A percentile compares a stretch with the other conserved stretches of the same genome.
Evolutionary conservation across 1,140 invertebrate genomes (phyloP).

Genomic region (Trichonephila clavipes): DNA sequence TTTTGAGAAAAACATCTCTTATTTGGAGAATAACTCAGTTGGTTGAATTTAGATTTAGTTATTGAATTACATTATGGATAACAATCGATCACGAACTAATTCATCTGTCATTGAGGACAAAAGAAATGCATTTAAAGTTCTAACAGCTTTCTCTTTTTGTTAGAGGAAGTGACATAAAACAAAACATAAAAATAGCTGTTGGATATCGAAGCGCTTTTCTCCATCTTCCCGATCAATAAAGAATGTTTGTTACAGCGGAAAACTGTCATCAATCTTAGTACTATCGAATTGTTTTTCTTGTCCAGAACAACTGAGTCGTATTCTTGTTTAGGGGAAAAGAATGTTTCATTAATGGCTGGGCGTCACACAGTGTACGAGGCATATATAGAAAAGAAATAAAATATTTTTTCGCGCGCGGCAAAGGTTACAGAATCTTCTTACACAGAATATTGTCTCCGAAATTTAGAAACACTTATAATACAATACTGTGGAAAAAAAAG

Average conservation of each 20-base stretch:
- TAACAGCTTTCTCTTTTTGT: no score
- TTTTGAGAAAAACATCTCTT: no score
- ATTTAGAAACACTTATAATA: not conserved
- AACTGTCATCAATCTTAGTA: constrained; percentile 31
- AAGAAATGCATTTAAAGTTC: not conserved
- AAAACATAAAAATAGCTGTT: not conserved
- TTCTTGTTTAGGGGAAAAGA: constrained; percentile 14
- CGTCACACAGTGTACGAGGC: not conserved
- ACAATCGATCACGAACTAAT: no score
- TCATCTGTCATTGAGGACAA: not conserved
- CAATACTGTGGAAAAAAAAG: not conserved
- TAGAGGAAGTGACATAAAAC: not conserved
- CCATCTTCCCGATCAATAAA: not conserved
- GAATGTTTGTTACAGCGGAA: constrained; percentile 26
- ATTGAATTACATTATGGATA: no score
- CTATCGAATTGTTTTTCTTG: constrained; percentile 28
- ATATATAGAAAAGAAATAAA: not conserved
- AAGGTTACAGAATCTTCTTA: not conserved
- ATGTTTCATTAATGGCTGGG: not conserved
- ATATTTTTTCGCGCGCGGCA: not conserved
- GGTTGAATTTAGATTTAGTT: no score
- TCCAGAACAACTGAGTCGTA: not conserved
- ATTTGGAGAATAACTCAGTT: no score
- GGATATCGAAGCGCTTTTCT: constrained; percentile 4
- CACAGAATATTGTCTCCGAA: not conserved